Evolutionary conservation across 1,140 invertebrate genomes (phyloP).

Genomic region (Ostrea denselamellosa): DNA sequence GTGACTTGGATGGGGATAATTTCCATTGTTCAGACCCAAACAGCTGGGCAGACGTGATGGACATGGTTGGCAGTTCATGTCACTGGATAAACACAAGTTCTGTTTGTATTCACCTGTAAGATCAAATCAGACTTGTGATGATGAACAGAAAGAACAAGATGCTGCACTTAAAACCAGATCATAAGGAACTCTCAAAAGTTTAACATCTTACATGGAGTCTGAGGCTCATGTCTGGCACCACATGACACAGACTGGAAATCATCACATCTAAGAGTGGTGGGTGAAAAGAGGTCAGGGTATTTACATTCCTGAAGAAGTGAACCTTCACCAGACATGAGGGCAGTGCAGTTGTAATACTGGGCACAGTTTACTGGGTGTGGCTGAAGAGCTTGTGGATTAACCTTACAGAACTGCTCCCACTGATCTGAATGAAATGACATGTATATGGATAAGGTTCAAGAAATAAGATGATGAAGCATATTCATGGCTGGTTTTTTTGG

Average conservation of each 20-base stretch:
- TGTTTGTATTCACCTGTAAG: constrained; percentile 58
- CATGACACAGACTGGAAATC: constrained; percentile 56
- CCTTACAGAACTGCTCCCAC: constrained; percentile 59
- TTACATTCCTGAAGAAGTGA: constrained; percentile 59
- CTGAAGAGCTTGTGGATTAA: constrained; percentile 57
- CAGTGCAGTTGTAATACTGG: constrained; percentile 66
- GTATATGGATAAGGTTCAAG: no score
- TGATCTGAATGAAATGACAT: constrained; percentile 40
- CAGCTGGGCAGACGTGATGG: constrained; percentile 46
- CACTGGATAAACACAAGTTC: constrained; percentile 42
- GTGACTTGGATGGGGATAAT: constrained; percentile 34
- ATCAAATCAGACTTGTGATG: not conserved
- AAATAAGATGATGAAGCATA: no score
- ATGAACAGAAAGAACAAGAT: no score
- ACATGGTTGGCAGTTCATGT: constrained; percentile 47
- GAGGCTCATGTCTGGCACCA: constrained; percentile 56
- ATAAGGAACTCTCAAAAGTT: not conserved
- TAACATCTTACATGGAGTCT: constrained; percentile 61
- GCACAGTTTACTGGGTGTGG: constrained; percentile 66
- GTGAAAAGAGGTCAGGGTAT: constrained; percentile 65
- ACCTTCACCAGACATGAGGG: constrained; percentile 42
- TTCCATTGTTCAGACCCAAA: constrained; percentile 44
- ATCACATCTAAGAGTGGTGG: constrained; percentile 54
- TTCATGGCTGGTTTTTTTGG: no score
- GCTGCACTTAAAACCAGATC: not conserved